phyloP scores from a whole-genome alignment of 64 coral and sea anemone species.

The Dendrophyllia cribrosa region DNA sequence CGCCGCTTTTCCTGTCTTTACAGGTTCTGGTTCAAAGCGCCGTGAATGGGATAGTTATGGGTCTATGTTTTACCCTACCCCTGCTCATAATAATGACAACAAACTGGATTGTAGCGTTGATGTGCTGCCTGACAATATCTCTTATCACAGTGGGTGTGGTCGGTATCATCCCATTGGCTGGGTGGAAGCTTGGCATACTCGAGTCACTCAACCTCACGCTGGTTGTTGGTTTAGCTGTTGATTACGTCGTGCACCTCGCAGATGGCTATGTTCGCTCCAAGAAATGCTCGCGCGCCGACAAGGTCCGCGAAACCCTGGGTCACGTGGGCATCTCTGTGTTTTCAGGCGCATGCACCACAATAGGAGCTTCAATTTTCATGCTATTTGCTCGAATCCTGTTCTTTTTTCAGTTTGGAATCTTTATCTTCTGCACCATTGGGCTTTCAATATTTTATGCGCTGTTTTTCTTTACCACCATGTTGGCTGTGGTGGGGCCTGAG shows the following conservation, averaged over 20 bases:
- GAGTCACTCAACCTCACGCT: constrained; percentile 76
- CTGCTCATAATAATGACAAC: constrained; percentile 56
- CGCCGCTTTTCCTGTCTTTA: background rate
- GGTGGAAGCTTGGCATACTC: constrained; percentile 74
- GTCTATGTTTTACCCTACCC: constrained; percentile 43
- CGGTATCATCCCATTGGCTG: constrained; percentile 64
- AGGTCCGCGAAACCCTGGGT: constrained; percentile 52
- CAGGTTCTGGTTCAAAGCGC: constrained; percentile 70
- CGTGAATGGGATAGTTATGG: constrained; percentile 47
- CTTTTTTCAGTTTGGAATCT: constrained; percentile 76
- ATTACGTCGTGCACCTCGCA: constrained; percentile 76
- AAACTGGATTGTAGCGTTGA: constrained; percentile 57
- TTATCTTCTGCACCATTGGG: constrained; percentile 72
- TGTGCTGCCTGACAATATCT: constrained; percentile 51
- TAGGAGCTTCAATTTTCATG: constrained; percentile 71
- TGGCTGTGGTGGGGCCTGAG: constrained; percentile 50
- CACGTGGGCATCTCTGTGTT: constrained; percentile 76
- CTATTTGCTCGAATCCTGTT: constrained; percentile 61
- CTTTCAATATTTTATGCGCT: constrained; percentile 54
- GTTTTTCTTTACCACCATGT: constrained; percentile 57
- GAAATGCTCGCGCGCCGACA: background rate
- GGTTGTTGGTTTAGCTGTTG: constrained; percentile 76
- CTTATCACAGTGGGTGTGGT: constrained; percentile 53
- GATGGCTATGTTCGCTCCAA: constrained; percentile 48
- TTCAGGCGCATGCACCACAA: constrained; percentile 68